Base-by-base conservation (phyloP, 2,113 vertebrate genomes). In the Cyanoliseus patagonus region DNA sequence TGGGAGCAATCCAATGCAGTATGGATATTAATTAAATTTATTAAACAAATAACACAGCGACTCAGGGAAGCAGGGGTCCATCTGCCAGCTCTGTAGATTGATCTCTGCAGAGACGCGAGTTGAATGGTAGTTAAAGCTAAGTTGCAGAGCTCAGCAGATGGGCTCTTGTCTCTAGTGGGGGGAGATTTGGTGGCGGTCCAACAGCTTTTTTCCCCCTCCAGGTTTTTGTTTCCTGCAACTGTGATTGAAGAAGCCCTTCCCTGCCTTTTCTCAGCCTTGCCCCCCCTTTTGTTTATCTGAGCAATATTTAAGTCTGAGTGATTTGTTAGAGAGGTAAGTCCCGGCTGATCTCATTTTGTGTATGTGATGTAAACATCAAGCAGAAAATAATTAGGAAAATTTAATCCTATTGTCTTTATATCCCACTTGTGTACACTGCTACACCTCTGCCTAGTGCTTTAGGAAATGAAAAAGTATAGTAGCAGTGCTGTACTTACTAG, bases 21-120 rank as follows among this genome's bases (percentile, higher is more conserved):
- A 97, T 98, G 98, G 98, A 98, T 98, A 98, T 98, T 99, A 98
- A 99, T 99, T 99, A 98, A 98, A 98, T 98, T 98, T 98, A 98
- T 98, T 98, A 98, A 98, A 98, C 98, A 99, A 98, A 98, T 98
- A 98, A 98, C 97, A 98, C 97, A 98, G 98, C 86, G 95, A 98
- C 97, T 98, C 91, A 73, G 97, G 98, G 98, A 98, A 97, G 97
- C 98, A 97, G 98, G 98, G 98, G 98, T 98, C 98, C 98, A 98
- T 98, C 98, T 98, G 98, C 98, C 98, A 98, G 98, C 95, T 96
- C 97, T 83, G 96, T 95, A 98, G 98, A 98, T 97, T 97, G 97
- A 98, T 98, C 98, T 98, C 98, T 98, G 98, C 96, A 93, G 98
- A 98, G 98, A 98, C 97, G 93, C 95, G 97, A 98, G 96, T 83